A percentile compares a stretch with the other conserved stretches of the same genome.
phyloP scores from a whole-genome alignment of 2,797 vertebrate species.

The Thamnophis elegans region DNA sequence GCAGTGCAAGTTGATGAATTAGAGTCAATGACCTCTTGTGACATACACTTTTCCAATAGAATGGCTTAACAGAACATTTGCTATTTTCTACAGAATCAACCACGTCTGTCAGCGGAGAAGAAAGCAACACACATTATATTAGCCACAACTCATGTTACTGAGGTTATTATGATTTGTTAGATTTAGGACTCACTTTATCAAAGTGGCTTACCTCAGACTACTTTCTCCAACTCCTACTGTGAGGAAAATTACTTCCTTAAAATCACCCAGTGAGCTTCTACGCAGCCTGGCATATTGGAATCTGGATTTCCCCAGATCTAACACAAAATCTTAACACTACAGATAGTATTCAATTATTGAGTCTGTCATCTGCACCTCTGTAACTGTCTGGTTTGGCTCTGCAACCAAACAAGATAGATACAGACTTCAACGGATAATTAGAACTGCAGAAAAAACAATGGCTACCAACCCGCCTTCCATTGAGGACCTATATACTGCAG shows the following conservation, averaged over 20 bases:
- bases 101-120: not conserved
- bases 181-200: not conserved
- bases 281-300: not conserved
- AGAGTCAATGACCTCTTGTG: conserved; percentile 7
- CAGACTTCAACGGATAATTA: too few relatives aligned
- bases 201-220: not conserved
- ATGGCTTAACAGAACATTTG: not conserved
- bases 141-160: not conserved
- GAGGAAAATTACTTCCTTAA: not conserved
- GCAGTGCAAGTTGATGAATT: conserved; percentile 19
- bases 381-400: too few relatives aligned
- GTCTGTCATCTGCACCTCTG: too few relatives aligned
- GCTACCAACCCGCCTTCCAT: too few relatives aligned
- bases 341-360: not conserved
- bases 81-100: not conserved
- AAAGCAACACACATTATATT: not conserved
- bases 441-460: too few relatives aligned
- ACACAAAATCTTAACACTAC: not conserved
- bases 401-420: too few relatives aligned
- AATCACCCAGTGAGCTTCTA: not conserved
- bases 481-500: too few relatives aligned
- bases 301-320: not conserved
- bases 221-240: not conserved
- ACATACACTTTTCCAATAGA: conserved; percentile 3
- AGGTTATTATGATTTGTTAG: not conserved